Conservation (phyloP, 2,797 vertebrate genomes). For the Manis crassicaudata region DNA sequence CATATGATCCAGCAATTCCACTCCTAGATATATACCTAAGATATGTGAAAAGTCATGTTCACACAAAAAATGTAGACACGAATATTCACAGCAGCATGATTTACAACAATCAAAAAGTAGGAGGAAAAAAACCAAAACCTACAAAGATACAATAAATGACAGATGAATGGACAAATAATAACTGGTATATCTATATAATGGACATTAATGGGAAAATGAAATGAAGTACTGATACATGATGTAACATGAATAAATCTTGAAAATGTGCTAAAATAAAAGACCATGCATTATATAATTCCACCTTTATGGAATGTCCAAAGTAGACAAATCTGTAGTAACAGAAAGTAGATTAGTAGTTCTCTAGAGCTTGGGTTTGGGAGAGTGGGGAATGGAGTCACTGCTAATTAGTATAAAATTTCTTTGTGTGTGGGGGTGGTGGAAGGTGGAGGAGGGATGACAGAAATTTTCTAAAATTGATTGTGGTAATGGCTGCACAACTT, state of each 20-base stretch:
- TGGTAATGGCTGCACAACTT: not conserved
- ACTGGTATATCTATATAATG: not conserved
- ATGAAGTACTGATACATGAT: not conserved
- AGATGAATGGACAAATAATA: not conserved
- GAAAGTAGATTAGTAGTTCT: not conserved
- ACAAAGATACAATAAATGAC: not conserved
- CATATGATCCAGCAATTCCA: not conserved
- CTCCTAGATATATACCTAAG: not conserved
- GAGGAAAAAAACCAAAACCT: not conserved
- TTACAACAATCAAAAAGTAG: not conserved
- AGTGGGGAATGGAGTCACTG: not conserved
- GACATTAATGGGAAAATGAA: not conserved
- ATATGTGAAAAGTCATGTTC: not conserved
- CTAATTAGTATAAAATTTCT: not conserved
- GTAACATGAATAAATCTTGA: not conserved
- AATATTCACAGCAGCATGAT: not conserved
- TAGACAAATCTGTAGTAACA: not conserved
- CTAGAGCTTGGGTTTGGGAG: not conserved
- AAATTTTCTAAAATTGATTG: not conserved
- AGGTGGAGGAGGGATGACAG: not conserved
- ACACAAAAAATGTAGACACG: not conserved
- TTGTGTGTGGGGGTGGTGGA: not conserved
- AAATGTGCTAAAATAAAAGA: not conserved
- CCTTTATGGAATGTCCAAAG: not conserved
- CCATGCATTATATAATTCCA: not conserved